phyloP scores from a whole-genome alignment of 35 echinoderm and acorn worm genomes.

The Apostichopus californicus region DNA sequence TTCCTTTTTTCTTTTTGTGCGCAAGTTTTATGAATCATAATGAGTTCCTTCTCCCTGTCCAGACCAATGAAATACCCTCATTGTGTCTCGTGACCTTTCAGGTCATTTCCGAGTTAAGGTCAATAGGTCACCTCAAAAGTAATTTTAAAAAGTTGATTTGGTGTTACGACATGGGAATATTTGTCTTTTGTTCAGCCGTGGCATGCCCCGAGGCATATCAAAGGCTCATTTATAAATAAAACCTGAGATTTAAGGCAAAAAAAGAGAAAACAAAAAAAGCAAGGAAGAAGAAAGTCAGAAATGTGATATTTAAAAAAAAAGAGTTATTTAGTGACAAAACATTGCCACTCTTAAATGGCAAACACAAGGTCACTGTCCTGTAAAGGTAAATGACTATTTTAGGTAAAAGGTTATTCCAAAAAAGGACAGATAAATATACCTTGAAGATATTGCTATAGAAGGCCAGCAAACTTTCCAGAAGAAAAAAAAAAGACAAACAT shows the following conservation, averaged over 20 bases:
- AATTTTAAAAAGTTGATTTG: constrained; percentile 19
- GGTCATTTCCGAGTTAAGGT: constrained; percentile 42
- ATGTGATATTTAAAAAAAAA: constrained; percentile 16
- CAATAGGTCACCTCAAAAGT: constrained; percentile 14
- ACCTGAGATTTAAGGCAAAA: not conserved
- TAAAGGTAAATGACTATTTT: not conserved
- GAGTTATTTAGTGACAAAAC: constrained; percentile 26
- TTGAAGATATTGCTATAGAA: constrained; percentile 1
- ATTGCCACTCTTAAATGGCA: not conserved
- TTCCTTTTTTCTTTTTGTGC: no score
- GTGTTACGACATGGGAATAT: constrained; percentile 21
- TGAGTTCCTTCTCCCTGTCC: constrained; percentile 12
- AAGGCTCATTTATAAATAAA: constrained; percentile 33
- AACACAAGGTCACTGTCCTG: constrained; percentile 32
- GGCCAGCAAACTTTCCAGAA: not conserved
- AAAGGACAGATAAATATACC: not conserved
- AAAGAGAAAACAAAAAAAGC: not conserved
- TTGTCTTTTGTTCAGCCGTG: constrained; percentile 29
- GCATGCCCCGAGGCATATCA: constrained; percentile 7
- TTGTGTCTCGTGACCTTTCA: constrained; percentile 53
- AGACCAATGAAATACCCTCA: not conserved
- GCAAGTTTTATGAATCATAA: not conserved
- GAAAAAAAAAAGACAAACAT: no score
- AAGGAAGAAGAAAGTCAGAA: not conserved
- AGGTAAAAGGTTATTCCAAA: not conserved